Base-by-base conservation (phyloP, 2,797 vertebrate species). In the Trachops cirrhosus region DNA sequence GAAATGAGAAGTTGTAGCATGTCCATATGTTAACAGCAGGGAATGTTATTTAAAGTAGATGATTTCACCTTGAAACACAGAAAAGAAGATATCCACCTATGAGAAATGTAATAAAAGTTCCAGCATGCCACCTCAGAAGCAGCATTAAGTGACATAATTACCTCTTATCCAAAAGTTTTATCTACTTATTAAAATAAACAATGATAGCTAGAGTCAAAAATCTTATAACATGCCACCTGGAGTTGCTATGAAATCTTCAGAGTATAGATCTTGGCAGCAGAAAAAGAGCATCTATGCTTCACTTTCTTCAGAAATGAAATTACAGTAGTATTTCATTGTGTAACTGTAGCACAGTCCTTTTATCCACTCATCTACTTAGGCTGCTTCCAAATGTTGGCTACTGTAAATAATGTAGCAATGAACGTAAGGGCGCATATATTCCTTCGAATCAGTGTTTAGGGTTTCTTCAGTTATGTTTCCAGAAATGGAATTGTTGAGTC, bases 1-100 rank as follows among this genome's bases (percentile, higher is more conserved):
- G 32, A 79, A 57, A 86, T 94, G 87, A 97, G 96, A 37, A 54
- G 0, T 85, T 57, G 14, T 46, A 77, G 3, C 24, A 80, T 52
- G 19, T 16, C 6, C 82, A 48, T 85, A 89, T 71, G 7, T 26
- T 52, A 91, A 68, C 34, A 57, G 9, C 16, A 87, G 70, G 6
- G 21, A 91, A 93, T 41, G 6, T 41, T 89, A 32, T 50, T 50
- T 85, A 83, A 79, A 93, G 85, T 32, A 78, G 14, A 74, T 59
- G 0, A 64, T 89, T 96, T 88, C 9, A 93, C 11, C 9, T 22
- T 70, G 5, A 91, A 94, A 84, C 48, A 39, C 12, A 59, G 26
- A 78, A 82, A 77, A 90, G 57, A 54, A 44, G 50, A 92, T 91
- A 84, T 87, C 9, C 37, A n/a, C n/a, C 24, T 87, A 12, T 32